Conservation (phyloP, 2,888 invertebrate species). For the Laothoe populi region DNA sequence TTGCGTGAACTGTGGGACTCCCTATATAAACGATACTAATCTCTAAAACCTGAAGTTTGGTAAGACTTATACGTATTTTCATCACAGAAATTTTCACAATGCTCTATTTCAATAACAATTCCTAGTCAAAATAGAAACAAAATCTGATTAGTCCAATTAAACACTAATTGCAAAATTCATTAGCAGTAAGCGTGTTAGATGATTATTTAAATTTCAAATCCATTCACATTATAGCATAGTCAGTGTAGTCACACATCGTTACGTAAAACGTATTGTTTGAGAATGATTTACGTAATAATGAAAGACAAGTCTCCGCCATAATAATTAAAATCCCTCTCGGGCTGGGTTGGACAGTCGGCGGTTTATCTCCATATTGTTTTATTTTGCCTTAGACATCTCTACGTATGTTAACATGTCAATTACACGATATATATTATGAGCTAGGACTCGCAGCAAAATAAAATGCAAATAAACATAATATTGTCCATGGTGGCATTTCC, state of each 20-base stretch:
- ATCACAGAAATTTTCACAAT: no score
- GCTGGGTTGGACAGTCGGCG: conserved; percentile 36
- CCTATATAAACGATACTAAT: no score
- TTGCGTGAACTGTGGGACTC: no score
- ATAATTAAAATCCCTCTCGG: conserved; percentile 1
- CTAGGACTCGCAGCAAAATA: not conserved
- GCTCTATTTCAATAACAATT: no score
- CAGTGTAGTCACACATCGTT: not conserved
- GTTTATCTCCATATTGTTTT: conserved; percentile 38
- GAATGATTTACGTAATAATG: conserved; percentile 15
- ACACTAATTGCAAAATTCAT: no score
- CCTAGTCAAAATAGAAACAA: no score
- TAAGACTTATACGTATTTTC: no score
- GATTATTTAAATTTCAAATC: not conserved
- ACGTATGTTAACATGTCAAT: conserved; percentile 44
- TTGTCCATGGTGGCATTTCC: no score
- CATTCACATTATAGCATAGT: not conserved
- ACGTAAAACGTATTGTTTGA: not conserved
- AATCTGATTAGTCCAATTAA: no score
- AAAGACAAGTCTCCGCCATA: not conserved
- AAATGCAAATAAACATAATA: no score
- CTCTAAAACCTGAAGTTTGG: no score
- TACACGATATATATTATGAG: conserved; percentile 34
- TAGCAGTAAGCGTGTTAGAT: not conserved
- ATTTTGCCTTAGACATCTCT: conserved; percentile 36